Evolutionary conservation across 2,888 invertebrate species (phyloP), one percentile per base, ranked within the genome.

Genomic region (Pachycephus smyrnensis): DNA sequence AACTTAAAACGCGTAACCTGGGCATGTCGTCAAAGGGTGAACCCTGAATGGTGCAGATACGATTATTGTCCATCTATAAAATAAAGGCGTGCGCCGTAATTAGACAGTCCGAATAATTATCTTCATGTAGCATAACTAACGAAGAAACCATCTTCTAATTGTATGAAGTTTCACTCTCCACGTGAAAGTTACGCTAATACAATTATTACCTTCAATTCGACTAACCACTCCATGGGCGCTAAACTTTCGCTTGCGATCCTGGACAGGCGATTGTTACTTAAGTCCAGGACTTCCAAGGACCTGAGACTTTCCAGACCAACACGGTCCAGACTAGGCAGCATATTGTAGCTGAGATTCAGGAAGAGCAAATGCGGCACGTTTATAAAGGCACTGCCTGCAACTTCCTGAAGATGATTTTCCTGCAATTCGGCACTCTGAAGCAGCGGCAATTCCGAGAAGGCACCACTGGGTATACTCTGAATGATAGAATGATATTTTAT

Each of bases 21-120:
- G 96, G 95, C 97, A 97, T 97, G 36, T 94, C 95, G 88, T 96
- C 95, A 90, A 97, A 97, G 1, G 97, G 96, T 37, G 95, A 94
- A 4, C 96, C 96, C 86, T 95, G 94, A 76, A 97, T 95, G 75
- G 94, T 94, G 89, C 97, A 97, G 85, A 97, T 95, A 80, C 94
- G 93, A 92, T 97, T 97, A 90, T 96, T 95, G 89, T 97, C 97
- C 92, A 97, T 93, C 93, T 93, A 84, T 12, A 84, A 84, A 68
- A 40, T 35, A 40, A 12, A 12, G 9, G 12, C 33, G 40, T 76
- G n/a, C 68, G 15, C 6, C 15, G 76, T 75, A n/a, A 71, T 71
- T 71, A 55, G n/a, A 32, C 74, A 73, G 76, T 84, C 84, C 80
- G 82, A 85, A 85, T 88, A 87, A 89, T 86, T 86, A 84, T 82